These are phyloP conservation scores for Neodiprion fabricii DNA, from an alignment of 1,140 invertebrate genomes.

Conservation along the genomic window DNA sequence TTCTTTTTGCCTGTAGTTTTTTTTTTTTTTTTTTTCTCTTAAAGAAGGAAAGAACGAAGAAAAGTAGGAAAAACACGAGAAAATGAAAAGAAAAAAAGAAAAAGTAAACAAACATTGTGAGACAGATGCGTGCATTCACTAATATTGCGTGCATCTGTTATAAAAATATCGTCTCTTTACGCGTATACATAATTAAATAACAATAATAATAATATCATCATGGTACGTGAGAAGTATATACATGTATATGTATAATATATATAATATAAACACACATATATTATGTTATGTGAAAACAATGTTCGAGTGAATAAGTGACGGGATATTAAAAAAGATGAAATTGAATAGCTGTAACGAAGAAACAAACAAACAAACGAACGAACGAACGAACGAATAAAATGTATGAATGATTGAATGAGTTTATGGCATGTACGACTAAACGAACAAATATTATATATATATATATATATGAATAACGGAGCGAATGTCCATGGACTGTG, in stretches of 20 bases:
- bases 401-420: not conserved
- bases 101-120: slow-evolving; percentile 1
- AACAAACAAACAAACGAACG: not conserved
- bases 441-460: not conserved
- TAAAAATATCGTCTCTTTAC: slow-evolving; percentile 1
- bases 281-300: too few relatives aligned
- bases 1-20: slow-evolving; percentile 18
- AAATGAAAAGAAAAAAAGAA: not conserved
- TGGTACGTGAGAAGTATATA: too few relatives aligned
- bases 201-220: too few relatives aligned
- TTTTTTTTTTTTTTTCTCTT: not conserved
- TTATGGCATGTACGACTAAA: not conserved
- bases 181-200: not conserved
- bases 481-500: slow-evolving; percentile 47
- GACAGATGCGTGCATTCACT: not conserved
- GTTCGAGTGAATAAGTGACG: too few relatives aligned
- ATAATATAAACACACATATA: too few relatives aligned
- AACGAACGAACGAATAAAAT: not conserved
- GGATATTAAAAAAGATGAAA: too few relatives aligned
- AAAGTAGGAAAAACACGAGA: not conserved
- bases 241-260: too few relatives aligned
- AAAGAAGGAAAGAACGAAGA: not conserved
- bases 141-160: not conserved
- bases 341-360: too few relatives aligned
- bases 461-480: slow-evolving; percentile 11